Evolutionary conservation across 1,140 invertebrate genomes (phyloP), one percentile per base, ranked within the genome.

Genomic region (Drepana arcuata): DNA sequence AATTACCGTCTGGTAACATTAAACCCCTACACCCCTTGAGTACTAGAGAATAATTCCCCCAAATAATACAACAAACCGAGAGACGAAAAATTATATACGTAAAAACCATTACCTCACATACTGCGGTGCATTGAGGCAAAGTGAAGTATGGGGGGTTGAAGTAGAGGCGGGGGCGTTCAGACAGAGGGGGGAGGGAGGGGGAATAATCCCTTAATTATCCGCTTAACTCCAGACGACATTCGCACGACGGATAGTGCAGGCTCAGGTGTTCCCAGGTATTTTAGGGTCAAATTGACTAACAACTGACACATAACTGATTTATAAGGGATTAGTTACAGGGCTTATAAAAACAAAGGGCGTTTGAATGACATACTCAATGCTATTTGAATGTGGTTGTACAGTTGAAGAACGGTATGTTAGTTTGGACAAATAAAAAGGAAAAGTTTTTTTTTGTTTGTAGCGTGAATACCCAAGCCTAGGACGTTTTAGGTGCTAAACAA

Each of bases 81-180:
- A n/a, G 67, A 73, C 67, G 65, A 73, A 73, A 73, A 77, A 70
- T 77, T 77, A 66, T 67, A 60, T 39, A 54, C 53, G 59, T 65
- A 70, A 77, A 71, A 77, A 77, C 67, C 72, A 73, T 77, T 73
- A 77, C 55, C 49, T 56, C 69, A 77, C 69, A 73, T 66, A 65
- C 64, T 66, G 54, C 33, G 52, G 67, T 75, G 69, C 66, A 68
- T 66, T 72, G 63, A 68, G 61, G 67, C 54, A 47, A 38, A 57
- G 61, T 68, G 56, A 61, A 73, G 69, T 62, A 37, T 47, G 48
- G 50, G 56, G 54, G 43, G 44, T 41, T 16, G 21, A 24, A 48
- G 49, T 48, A 59, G 55, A 48, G 44, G 42, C 24, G 56, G 61
- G 49, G 54, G 52, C 40, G 29, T 34, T 38, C 24, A 56, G 53